Conservation (phyloP, 1,140 invertebrate species). For the Frieseomelitta varia region DNA sequence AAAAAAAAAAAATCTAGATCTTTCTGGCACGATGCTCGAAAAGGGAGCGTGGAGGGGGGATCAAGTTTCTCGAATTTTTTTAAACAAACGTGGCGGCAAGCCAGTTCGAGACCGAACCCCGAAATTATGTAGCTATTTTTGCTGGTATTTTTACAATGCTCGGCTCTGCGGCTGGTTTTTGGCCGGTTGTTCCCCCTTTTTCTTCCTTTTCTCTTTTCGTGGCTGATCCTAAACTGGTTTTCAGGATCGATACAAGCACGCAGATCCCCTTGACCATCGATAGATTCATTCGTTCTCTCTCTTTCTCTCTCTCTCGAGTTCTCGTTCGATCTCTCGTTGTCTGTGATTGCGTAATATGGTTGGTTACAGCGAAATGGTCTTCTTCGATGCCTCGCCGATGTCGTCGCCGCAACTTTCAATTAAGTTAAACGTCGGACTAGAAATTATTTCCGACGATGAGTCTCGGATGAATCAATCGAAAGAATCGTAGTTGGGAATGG, state of each 20-base stretch:
- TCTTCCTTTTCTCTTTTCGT: conserved; percentile 48
- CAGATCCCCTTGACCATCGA: conserved; percentile 42
- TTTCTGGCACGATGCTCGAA: too few relatives aligned
- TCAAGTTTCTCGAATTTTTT: too few relatives aligned
- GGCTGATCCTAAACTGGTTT: conserved; percentile 65
- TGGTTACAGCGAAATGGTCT: neutral
- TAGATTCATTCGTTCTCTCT: conserved; percentile 31
- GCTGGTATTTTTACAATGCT: conserved; percentile 17
- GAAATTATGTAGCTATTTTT: conserved; percentile 24
- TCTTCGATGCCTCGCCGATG: neutral
- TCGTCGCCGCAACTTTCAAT: conserved; percentile 19
- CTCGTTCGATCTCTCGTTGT: conserved; percentile 16
- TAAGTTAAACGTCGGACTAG: neutral
- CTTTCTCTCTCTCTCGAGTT: too few relatives aligned
- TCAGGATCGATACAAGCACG: conserved; percentile 43
- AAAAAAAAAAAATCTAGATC: too few relatives aligned
- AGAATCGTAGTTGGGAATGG: neutral
- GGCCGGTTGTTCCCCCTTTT: conserved; percentile 31
- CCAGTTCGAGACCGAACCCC: neutral
- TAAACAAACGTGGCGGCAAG: too few relatives aligned
- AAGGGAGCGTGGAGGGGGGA: too few relatives aligned
- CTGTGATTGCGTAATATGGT: conserved; percentile 28
- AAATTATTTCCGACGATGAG: neutral
- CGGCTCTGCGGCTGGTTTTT: conserved; percentile 42
- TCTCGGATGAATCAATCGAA: too few relatives aligned